phyloP scores from a whole-genome alignment of 2,888 invertebrate genomes.

The Allolobophora icterica region DNA sequence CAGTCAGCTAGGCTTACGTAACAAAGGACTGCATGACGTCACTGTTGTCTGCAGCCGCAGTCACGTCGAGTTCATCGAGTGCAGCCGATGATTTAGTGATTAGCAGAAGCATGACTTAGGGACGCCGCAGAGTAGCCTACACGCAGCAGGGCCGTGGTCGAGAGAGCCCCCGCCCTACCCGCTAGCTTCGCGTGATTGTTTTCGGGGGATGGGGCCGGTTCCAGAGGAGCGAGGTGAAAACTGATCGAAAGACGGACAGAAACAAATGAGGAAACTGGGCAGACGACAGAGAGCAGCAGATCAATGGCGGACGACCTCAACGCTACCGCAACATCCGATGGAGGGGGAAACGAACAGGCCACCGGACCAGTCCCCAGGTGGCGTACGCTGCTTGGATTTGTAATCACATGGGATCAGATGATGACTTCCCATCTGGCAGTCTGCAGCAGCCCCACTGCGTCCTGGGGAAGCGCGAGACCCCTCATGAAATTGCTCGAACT shows the following conservation, averaged over 20 bases:
- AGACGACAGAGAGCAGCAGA: background rate
- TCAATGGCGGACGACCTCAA: background rate
- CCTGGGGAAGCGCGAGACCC: conserved; percentile 56
- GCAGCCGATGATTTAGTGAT: background rate
- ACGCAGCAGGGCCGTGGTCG: too few relatives aligned
- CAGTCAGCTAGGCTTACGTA: background rate
- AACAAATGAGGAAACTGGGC: background rate
- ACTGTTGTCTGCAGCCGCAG: background rate
- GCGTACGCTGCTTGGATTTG: background rate
- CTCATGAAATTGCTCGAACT: conserved; percentile 71
- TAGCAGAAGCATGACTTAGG: background rate
- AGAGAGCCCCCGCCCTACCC: background rate
- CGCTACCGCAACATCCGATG: background rate
- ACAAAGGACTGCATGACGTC: conserved; percentile 17
- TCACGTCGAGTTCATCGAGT: background rate
- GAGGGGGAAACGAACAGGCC: too few relatives aligned
- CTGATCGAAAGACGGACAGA: background rate
- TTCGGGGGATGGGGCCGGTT: too few relatives aligned
- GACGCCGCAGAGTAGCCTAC: background rate
- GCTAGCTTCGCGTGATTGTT: too few relatives aligned
- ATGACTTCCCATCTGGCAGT: conserved; percentile 44
- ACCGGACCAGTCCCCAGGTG: background rate
- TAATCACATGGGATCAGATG: conserved; percentile 27
- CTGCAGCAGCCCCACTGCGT: conserved; percentile 54
- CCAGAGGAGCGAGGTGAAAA: background rate